phyloP scores from a whole-genome alignment of 2,888 invertebrate species.

The Eurytoma adleriae region DNA sequence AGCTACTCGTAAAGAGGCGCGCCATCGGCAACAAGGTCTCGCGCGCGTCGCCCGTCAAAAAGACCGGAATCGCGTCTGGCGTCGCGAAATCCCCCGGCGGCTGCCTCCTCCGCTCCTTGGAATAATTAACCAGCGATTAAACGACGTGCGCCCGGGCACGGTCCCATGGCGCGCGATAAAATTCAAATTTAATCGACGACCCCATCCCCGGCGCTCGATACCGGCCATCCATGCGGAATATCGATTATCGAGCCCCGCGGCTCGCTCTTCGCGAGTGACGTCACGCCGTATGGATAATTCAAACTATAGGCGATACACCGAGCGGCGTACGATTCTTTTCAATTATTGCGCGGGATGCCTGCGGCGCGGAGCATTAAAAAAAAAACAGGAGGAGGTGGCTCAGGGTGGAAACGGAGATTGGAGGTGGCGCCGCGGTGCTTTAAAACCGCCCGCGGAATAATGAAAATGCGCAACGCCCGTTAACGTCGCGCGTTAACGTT shows the following conservation, averaged over 20 bases:
- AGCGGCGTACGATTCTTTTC: slow-evolving; percentile 30
- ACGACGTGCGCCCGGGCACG: too few species aligned
- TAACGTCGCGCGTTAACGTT: neutral
- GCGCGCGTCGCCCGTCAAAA: too few species aligned
- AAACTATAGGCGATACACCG: slow-evolving; percentile 17
- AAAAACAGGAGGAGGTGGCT: neutral
- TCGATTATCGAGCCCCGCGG: slow-evolving; percentile 41
- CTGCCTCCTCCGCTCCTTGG: too few species aligned
- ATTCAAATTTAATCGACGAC: too few species aligned
- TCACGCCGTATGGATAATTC: slow-evolving; percentile 33
- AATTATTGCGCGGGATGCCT: slow-evolving; percentile 25
- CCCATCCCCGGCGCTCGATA: neutral
- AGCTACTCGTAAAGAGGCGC: too few species aligned
- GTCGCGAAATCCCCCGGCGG: too few species aligned
- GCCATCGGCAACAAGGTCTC: too few species aligned
- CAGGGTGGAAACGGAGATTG: neutral
- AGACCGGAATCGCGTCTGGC: too few species aligned
- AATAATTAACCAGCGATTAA: too few species aligned
- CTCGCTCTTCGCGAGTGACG: neutral
- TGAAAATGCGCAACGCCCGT: slow-evolving; percentile 10
- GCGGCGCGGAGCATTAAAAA: neutral
- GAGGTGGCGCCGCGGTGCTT: neutral
- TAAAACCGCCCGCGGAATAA: slow-evolving; percentile 8
- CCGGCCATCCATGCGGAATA: neutral
- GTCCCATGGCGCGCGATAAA: too few species aligned